Conservation (phyloP, 2,888 invertebrate species). For the Slavum lentiscoides region DNA sequence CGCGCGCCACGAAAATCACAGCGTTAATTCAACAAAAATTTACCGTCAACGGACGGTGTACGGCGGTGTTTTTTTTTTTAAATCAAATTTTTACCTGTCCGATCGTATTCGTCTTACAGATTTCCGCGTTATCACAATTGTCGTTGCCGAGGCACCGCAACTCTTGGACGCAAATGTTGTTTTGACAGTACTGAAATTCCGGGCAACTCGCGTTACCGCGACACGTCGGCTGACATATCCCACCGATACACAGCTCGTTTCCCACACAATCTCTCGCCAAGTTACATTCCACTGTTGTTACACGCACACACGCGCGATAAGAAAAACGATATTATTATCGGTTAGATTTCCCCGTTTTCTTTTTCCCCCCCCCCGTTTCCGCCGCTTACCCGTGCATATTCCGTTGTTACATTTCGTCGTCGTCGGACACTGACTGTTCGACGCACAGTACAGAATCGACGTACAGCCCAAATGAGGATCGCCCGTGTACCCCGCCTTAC, state of each 20-base stretch:
- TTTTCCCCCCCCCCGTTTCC: slow-evolving; percentile 61
- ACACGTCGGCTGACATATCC: slow-evolving; percentile 83
- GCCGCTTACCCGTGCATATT: slow-evolving; percentile 71
- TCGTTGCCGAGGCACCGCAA: slow-evolving; percentile 72
- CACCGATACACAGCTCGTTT: slow-evolving; percentile 83
- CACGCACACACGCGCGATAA: slow-evolving; percentile 59
- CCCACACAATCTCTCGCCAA: slow-evolving; percentile 81
- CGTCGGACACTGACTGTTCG: slow-evolving; percentile 79
- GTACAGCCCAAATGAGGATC: slow-evolving; percentile 85
- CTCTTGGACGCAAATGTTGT: slow-evolving; percentile 83
- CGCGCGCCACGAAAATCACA: no score
- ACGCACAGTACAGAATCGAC: slow-evolving; percentile 78
- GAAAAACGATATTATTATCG: slow-evolving; percentile 23
- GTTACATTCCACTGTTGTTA: slow-evolving; percentile 72
- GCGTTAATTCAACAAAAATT: no score
- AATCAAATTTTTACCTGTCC: slow-evolving; percentile 64
- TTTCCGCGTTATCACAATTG: slow-evolving; percentile 76
- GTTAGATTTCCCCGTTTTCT: background rate
- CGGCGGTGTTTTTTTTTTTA: no score
- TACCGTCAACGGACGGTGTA: no score
- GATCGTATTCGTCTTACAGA: slow-evolving; percentile 70
- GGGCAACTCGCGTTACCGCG: slow-evolving; percentile 79
- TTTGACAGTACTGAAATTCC: slow-evolving; percentile 80
- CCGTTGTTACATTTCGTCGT: slow-evolving; percentile 83
- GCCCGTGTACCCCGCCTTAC: slow-evolving; percentile 80